These are phyloP conservation scores for Cryptus viduatorius DNA, from an alignment of 2,888 invertebrate genomes.

Conservation along the genomic window DNA sequence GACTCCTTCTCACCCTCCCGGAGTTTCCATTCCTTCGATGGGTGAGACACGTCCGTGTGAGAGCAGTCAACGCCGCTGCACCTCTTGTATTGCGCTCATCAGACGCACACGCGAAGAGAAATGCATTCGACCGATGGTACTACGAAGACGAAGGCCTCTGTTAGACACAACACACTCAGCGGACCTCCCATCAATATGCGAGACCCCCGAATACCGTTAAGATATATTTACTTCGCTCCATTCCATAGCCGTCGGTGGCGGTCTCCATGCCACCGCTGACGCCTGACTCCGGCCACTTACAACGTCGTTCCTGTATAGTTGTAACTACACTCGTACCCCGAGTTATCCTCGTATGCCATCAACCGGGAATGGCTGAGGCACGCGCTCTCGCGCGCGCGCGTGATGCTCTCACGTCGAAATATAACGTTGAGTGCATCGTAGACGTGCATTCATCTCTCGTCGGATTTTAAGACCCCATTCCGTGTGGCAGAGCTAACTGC, in stretches of 20 bases:
- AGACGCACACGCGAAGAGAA: not conserved
- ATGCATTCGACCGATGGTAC: slow-evolving; percentile 55
- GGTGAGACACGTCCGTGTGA: too few relatives aligned
- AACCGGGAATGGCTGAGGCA: slow-evolving; percentile 24
- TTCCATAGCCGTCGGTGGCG: slow-evolving; percentile 74
- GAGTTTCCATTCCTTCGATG: too few relatives aligned
- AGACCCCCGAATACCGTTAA: slow-evolving; percentile 80
- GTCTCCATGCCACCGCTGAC: slow-evolving; percentile 68
- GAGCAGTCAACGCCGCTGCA: not conserved
- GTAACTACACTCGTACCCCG: slow-evolving; percentile 36
- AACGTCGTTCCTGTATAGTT: slow-evolving; percentile 60
- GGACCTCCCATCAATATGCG: slow-evolving; percentile 83
- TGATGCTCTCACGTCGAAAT: slow-evolving; percentile 71
- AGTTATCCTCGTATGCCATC: slow-evolving; percentile 31
- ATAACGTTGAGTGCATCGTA: slow-evolving; percentile 82
- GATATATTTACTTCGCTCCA: slow-evolving; percentile 83
- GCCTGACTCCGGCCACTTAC: slow-evolving; percentile 67
- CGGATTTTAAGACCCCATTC: slow-evolving; percentile 62
- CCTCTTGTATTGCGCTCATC: not conserved
- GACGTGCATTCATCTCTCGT: slow-evolving; percentile 83
- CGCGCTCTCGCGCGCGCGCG: slow-evolving; percentile 34
- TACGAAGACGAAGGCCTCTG: slow-evolving; percentile 74
- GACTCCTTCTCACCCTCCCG: too few relatives aligned
- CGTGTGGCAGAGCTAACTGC: slow-evolving; percentile 58
- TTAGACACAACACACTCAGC: slow-evolving; percentile 85